A percentile compares a stretch with the other conserved stretches of the same genome.
These are phyloP conservation scores for Phlogophora meticulosa DNA, from an alignment of 2,888 invertebrate species.

Conservation along the genomic window DNA sequence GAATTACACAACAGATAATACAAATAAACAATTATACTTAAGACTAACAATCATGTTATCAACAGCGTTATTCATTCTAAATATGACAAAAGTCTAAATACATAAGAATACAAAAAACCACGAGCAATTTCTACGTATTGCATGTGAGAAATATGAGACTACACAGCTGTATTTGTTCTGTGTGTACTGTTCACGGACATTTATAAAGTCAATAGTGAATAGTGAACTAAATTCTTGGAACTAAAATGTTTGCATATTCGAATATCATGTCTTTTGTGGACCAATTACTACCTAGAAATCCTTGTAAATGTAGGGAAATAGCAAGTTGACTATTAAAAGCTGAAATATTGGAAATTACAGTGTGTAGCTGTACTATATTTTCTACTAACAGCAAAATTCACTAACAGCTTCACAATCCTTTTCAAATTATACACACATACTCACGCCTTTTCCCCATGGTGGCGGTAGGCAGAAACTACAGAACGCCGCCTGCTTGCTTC, in stretches of 20 bases:
- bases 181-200: neutral
- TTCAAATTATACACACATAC: neutral
- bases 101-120: no score
- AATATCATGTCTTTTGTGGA: neutral
- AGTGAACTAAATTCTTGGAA: conserved; percentile 16
- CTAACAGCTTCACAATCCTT: neutral
- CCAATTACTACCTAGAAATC: neutral
- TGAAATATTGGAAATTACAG: no score
- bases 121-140: neutral
- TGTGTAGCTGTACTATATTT: no score
- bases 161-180: neutral
- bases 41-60: no score
- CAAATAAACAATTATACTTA: no score
- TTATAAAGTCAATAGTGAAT: neutral
- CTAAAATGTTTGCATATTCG: neutral
- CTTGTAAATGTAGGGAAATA: neutral
- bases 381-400: neutral
- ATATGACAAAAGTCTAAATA: no score
- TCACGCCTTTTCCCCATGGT: no score
- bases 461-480: no score
- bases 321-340: no score
- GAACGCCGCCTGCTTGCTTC: no score
- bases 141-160: neutral
- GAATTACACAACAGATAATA: no score
- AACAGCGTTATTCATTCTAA: no score